A percentile compares a stretch with the other conserved stretches of the same genome.
These are phyloP conservation scores for Aplysia californica DNA, from an alignment of 1,140 invertebrate genomes.

Conservation along the genomic window DNA sequence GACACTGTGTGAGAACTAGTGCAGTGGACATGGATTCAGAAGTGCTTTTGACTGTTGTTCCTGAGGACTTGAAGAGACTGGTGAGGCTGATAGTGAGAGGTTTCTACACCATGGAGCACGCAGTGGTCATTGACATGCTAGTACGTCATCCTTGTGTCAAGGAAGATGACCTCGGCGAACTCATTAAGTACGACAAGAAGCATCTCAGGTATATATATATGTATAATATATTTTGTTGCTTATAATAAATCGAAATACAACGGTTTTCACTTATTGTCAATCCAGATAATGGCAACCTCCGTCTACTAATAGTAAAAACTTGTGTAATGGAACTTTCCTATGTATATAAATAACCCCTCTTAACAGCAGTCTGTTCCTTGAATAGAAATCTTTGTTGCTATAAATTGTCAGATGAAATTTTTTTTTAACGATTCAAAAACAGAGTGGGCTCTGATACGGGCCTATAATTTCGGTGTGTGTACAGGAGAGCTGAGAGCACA, in stretches of 20 bases:
- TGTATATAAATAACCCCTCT: neutral
- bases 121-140: slow-evolving; percentile 93
- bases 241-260: neutral
- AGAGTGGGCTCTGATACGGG: too few relatives aligned
- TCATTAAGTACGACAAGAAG: slow-evolving; percentile 94
- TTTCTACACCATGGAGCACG: slow-evolving; percentile 94
- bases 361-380: neutral
- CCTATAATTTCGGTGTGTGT: too few relatives aligned
- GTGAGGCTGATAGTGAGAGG: slow-evolving; percentile 89
- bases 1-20: too few relatives aligned
- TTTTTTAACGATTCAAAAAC: too few relatives aligned
- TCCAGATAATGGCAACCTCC: neutral
- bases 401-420: too few relatives aligned
- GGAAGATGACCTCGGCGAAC: slow-evolving; percentile 94
- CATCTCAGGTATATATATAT: slow-evolving; percentile 89
- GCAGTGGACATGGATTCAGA: slow-evolving; percentile 62
- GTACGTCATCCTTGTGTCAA: slow-evolving; percentile 96
- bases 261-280: neutral
- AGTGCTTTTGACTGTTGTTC: slow-evolving; percentile 59
- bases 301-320: neutral
- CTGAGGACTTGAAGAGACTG: slow-evolving; percentile 80
- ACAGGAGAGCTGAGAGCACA: too few relatives aligned
- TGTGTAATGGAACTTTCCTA: neutral
- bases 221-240: slow-evolving; percentile 80
- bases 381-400: neutral